phyloP scores from a whole-genome alignment of 92 coral and sea anemone species.

The Heteractis magnifica region DNA sequence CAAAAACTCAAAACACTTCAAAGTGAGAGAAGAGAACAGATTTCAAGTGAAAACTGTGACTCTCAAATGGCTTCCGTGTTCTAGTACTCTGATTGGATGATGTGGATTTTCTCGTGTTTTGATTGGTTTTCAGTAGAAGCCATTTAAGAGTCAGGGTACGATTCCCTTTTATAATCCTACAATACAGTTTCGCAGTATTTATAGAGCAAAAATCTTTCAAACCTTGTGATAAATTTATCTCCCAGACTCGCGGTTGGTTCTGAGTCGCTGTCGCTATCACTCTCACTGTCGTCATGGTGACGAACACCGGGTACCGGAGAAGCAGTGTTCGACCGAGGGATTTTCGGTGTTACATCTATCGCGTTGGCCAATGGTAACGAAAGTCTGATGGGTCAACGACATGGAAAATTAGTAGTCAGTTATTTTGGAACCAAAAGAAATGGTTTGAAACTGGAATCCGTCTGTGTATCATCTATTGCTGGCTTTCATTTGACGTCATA shows the following conservation, averaged over 20 bases:
- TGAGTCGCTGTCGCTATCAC: conserved; percentile 70
- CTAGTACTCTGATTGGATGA: no score
- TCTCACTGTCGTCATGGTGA: conserved; percentile 49
- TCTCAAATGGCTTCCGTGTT: no score
- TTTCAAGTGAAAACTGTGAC: not conserved
- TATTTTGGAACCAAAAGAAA: not conserved
- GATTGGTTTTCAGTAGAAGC: no score
- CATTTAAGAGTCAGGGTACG: no score
- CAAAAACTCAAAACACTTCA: not conserved
- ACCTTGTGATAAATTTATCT: conserved; percentile 70
- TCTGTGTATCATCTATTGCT: no score
- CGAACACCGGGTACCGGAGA: conserved; percentile 33
- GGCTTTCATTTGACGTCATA: no score
- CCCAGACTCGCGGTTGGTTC: conserved; percentile 43
- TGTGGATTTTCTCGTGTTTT: no score
- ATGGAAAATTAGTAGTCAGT: not conserved
- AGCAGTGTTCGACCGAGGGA: conserved; percentile 37
- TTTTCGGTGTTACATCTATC: conserved; percentile 39
- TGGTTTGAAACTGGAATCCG: not conserved
- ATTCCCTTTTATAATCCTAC: no score
- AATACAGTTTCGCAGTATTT: no score
- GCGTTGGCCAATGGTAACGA: conserved; percentile 61
- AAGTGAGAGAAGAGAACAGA: not conserved
- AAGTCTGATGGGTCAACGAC: conserved; percentile 30
- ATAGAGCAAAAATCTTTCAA: not conserved